Evolutionary conservation across 2,113 vertebrate species (phyloP), one percentile per base, ranked within the genome.

Genomic region (Lepus americanus): DNA sequence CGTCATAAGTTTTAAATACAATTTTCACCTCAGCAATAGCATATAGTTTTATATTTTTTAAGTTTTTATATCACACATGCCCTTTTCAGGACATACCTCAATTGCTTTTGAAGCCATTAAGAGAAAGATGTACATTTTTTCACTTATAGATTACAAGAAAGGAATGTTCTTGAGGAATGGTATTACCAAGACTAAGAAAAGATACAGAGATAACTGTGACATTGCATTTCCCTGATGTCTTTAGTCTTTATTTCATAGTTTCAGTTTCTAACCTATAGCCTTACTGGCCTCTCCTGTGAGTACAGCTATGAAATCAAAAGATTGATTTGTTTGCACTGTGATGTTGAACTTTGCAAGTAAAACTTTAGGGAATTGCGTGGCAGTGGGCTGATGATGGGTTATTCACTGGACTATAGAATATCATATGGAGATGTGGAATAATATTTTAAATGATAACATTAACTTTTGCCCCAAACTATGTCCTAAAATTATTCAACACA

Each of bases 381-480:
- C 27, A 92, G 0, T 90, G 10, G 31, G 88, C 36, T 39, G 22
- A 83, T 70, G 44, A 64, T 53, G 53, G 74, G 29, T 29, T 12
- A 85, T 91, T 92, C 66, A 89, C 74, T 93, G 31, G 53, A 66
- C 92, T 55, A 64, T 10, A 36, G 27, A 92, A 72, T 74, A 74
- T 72, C 61, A 31, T 70, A 55, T 51, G 44, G 25, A 53, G 39
- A 81, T 0, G 17, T 92, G 87, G 13, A 33, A 27, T 79, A 90
- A 59, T 87, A 77, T 82, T 90, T 87, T 74, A 80, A 76, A 66
- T 0, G 22, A 61, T 0, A 77, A 66, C 31, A 89, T 90, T 95
- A 61, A 94, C 17, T 97, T 92, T 95, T 93, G 22, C 76, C 2
- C 87, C n/a, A 64, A 94, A 73, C 25, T 93, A 92, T 83, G 31